phyloP scores from a whole-genome alignment of 2,888 invertebrate genomes.

The Argynnis bischoffii region DNA sequence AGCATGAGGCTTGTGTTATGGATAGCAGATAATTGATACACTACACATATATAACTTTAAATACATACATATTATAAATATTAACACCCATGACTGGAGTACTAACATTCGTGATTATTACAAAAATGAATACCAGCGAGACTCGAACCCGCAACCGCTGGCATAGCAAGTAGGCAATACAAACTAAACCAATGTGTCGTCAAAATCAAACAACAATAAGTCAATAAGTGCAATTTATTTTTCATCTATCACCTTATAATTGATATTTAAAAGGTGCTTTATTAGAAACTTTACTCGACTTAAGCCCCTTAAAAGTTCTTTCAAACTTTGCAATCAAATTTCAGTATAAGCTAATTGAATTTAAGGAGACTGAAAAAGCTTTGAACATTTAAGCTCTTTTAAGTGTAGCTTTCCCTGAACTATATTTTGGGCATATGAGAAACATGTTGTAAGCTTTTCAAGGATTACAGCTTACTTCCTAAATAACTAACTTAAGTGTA shows the following conservation, averaged over 20 bases:
- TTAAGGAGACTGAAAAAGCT: slow-evolving; percentile 60
- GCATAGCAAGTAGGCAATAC: too few relatives aligned
- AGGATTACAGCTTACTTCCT: neutral
- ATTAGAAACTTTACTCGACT: slow-evolving; percentile 44
- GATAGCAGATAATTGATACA: too few relatives aligned
- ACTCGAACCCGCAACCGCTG: too few relatives aligned
- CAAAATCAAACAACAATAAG: neutral
- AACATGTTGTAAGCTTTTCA: slow-evolving; percentile 6
- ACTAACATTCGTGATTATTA: too few relatives aligned
- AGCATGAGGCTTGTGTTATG: too few relatives aligned
- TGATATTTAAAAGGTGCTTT: slow-evolving; percentile 34
- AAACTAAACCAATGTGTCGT: too few relatives aligned
- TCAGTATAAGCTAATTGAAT: slow-evolving; percentile 72
- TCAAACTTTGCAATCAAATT: slow-evolving; percentile 72
- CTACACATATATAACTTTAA: too few relatives aligned
- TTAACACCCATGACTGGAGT: too few relatives aligned
- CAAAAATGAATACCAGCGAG: too few relatives aligned
- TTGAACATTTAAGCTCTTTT: slow-evolving; percentile 47
- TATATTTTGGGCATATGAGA: slow-evolving; percentile 15
- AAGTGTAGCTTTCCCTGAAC: slow-evolving; percentile 35
- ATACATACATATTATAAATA: too few relatives aligned
- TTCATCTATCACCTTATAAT: slow-evolving; percentile 21
- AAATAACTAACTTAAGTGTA: too few relatives aligned
- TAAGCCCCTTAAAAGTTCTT: slow-evolving; percentile 66
- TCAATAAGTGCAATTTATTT: neutral